A percentile compares a stretch with the other conserved stretches of the same genome.
These are phyloP conservation scores for Allochrocebus solatus DNA, from an alignment of 2,797 vertebrate genomes.

Conservation along the genomic window DNA sequence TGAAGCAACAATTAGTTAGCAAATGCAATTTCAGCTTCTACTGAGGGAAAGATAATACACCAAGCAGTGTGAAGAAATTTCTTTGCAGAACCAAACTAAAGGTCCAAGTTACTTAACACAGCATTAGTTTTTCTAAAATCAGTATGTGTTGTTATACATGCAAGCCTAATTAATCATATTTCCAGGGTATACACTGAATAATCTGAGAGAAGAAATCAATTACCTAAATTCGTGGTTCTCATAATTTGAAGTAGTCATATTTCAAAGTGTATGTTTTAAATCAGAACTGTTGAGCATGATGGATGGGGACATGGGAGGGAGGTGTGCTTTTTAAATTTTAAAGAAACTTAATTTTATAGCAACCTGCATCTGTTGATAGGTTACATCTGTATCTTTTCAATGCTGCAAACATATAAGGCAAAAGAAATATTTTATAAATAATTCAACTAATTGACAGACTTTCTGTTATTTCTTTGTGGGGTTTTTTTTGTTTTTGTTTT, in stretches of 20 bases:
- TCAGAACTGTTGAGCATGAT: not conserved
- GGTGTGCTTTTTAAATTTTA: not conserved
- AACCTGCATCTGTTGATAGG: not conserved
- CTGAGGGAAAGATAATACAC: not conserved
- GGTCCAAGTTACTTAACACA: not conserved
- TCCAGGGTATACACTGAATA: not conserved
- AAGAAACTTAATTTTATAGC: not conserved
- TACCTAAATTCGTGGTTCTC: not conserved
- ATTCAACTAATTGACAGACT: not conserved
- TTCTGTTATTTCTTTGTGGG: constrained; percentile 30
- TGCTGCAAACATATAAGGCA: not conserved
- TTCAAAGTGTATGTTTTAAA: not conserved
- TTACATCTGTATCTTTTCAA: not conserved
- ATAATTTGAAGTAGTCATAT: not conserved
- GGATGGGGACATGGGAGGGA: not conserved
- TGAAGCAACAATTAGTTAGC: not conserved
- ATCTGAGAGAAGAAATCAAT: constrained; percentile 27
- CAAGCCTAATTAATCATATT: constrained; percentile 42
- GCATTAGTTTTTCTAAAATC: not conserved
- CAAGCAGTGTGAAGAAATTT: not conserved
- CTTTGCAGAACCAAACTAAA: not conserved
- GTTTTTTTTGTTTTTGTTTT: too few relatives aligned
- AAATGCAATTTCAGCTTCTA: not conserved
- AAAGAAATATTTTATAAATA: constrained; percentile 32
- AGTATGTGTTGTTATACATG: not conserved